phyloP scores from a whole-genome alignment of 1,140 invertebrate genomes.

The Megalonaias nervosa region DNA sequence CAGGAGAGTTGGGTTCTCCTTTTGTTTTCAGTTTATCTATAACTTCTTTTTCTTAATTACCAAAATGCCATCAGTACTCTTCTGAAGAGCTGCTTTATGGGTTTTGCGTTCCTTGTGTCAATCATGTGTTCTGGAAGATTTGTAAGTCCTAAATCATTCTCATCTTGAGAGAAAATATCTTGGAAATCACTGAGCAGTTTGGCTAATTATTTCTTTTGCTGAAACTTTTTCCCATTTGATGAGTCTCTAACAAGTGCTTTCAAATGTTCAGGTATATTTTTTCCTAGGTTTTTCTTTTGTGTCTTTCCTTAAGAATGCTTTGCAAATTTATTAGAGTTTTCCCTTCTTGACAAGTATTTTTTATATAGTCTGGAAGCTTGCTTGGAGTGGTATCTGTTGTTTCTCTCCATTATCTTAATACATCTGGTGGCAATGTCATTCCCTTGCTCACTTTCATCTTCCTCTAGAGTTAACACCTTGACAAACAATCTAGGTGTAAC shows the following conservation, averaged over 20 bases:
- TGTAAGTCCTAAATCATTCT: too few relatives aligned
- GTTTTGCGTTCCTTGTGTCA: constrained; percentile 33
- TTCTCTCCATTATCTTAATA: background rate
- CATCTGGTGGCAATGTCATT: background rate
- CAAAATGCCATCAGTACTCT: constrained; percentile 32
- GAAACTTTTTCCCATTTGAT: background rate
- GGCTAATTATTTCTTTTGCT: constrained; percentile 1
- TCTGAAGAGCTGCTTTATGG: constrained; percentile 31
- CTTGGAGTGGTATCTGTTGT: background rate
- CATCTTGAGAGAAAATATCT: background rate
- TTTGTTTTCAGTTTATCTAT: constrained; percentile 8
- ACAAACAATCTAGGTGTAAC: too few relatives aligned
- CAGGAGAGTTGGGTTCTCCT: constrained; percentile 28
- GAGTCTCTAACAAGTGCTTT: background rate
- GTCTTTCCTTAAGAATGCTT: background rate
- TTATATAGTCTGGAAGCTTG: background rate
- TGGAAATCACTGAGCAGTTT: constrained; percentile 7
- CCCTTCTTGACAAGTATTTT: background rate
- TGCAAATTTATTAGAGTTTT: background rate
- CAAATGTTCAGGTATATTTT: background rate
- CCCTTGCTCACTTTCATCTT: too few relatives aligned
- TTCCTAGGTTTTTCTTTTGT: too few relatives aligned
- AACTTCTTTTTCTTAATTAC: too few relatives aligned
- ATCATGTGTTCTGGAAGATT: constrained; percentile 20
- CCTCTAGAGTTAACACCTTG: too few relatives aligned